phyloP scores from a whole-genome alignment of 1,140 invertebrate genomes.

The Spodoptera litura region DNA sequence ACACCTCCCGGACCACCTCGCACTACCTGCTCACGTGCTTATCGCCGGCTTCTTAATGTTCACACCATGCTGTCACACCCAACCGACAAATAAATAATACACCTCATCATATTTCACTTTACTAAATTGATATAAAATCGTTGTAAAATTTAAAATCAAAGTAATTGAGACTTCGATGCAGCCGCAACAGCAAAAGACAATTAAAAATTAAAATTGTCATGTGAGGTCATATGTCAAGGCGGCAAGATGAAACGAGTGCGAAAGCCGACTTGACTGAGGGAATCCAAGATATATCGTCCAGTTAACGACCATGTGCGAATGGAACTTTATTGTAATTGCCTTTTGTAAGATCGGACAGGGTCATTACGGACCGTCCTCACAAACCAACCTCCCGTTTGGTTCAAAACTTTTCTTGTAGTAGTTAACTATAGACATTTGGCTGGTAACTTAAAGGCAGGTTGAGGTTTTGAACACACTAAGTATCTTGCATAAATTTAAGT shows the following conservation, averaged over 20 bases:
- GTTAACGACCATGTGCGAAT: slow-evolving; percentile 86
- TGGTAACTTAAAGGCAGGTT: slow-evolving; percentile 39
- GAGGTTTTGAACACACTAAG: slow-evolving; percentile 24
- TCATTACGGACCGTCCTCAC: slow-evolving; percentile 77
- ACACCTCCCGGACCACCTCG: slow-evolving; percentile 50
- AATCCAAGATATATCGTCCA: slow-evolving; percentile 79
- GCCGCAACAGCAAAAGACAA: slow-evolving; percentile 14
- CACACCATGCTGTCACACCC: background rate
- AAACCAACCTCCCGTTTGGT: slow-evolving; percentile 64
- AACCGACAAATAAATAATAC: no score
- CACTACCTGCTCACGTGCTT: slow-evolving; percentile 26
- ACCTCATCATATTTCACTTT: background rate
- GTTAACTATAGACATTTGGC: slow-evolving; percentile 46
- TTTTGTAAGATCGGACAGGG: slow-evolving; percentile 84
- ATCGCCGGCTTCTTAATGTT: slow-evolving; percentile 1
- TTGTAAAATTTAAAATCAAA: background rate
- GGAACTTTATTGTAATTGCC: slow-evolving; percentile 86
- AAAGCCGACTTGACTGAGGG: slow-evolving; percentile 71
- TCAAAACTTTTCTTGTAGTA: slow-evolving; percentile 64
- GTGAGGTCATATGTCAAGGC: slow-evolving; percentile 49
- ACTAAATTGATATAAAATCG: background rate
- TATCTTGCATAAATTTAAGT: slow-evolving; percentile 8
- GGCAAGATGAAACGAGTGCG: slow-evolving; percentile 71
- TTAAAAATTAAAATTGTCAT: slow-evolving; percentile 52
- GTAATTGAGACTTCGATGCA: slow-evolving; percentile 5